These are phyloP conservation scores for Pao palembangensis DNA, from an alignment of 2,113 vertebrate genomes.

Conservation along the genomic window DNA sequence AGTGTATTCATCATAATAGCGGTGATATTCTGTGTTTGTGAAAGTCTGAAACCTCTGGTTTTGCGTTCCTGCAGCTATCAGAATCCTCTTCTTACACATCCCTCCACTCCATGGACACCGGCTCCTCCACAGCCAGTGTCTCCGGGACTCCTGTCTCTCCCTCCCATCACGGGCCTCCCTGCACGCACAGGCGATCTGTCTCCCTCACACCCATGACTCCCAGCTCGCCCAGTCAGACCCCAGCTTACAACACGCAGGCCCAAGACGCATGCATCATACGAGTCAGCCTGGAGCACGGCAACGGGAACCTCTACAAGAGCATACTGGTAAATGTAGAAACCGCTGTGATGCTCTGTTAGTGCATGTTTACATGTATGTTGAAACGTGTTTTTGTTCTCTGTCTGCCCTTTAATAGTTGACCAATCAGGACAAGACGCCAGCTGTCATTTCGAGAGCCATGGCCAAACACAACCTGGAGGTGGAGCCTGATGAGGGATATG, in stretches of 20 bases:
- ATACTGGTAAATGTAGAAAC: conserved; percentile 79
- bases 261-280: conserved; percentile 87
- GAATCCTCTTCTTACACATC: conserved; percentile 82
- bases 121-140: conserved; percentile 73
- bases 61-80: conserved; percentile 68
- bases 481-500: conserved; percentile 79
- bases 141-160: conserved; percentile 65
- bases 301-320: conserved; percentile 93
- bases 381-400: neutral
- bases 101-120: conserved; percentile 79
- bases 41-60: neutral
- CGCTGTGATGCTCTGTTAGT: too few species aligned
- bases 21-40: neutral
- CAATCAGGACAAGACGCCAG: conserved; percentile 89
- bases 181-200: conserved; percentile 71
- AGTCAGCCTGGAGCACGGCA: conserved; percentile 82
- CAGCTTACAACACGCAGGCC: conserved; percentile 84
- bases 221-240: conserved; percentile 57
- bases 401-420: conserved; percentile 76
- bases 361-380: neutral
- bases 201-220: conserved; percentile 70
- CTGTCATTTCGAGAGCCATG: conserved; percentile 87
- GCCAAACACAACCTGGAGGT: conserved; percentile 87
- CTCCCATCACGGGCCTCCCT: conserved; percentile 50
- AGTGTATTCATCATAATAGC: neutral